phyloP scores from a whole-genome alignment of 2,113 vertebrate species.

The Sterna hirundo region DNA sequence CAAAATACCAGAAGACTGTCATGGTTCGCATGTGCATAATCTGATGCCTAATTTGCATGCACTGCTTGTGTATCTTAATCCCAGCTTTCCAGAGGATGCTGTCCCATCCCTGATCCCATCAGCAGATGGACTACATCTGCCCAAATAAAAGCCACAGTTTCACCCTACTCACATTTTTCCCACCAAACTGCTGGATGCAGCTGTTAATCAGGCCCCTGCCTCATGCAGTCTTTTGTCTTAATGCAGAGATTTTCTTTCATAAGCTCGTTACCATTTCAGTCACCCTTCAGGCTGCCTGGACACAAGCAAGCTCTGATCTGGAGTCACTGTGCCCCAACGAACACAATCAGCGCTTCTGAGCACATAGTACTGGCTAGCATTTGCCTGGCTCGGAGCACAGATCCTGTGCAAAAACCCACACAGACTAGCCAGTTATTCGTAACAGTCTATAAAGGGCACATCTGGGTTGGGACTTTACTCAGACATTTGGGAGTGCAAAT shows the following conservation, averaged over 20 bases:
- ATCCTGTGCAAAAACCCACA: not conserved
- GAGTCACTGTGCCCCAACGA: not conserved
- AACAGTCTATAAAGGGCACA: not conserved
- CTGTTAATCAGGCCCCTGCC: not conserved
- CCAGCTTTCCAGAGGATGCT: conserved; percentile 43
- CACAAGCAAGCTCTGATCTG: not conserved
- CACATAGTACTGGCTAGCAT: not conserved
- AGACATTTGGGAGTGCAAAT: not conserved
- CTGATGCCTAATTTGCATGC: conserved; percentile 49
- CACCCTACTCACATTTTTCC: not conserved
- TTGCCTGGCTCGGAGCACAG: not conserved
- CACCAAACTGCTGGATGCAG: conserved; percentile 18
- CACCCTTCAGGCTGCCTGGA: not conserved
- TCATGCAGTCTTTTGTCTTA: not conserved
- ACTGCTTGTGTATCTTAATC: conserved; percentile 8
- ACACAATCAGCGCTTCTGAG: not conserved
- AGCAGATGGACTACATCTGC: conserved; percentile 46
- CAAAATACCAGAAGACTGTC: conserved; percentile 9
- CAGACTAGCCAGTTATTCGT: not conserved
- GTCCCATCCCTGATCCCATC: conserved; percentile 7
- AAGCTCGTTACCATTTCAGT: not conserved
- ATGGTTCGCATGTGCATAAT: conserved; percentile 17
- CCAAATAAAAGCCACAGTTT: not conserved
- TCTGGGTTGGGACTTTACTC: not conserved
- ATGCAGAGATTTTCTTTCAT: not conserved